Evolutionary conservation across 2,113 vertebrate species (phyloP), one percentile per base, ranked within the genome.

Genomic region (Corythornis cristatus): DNA sequence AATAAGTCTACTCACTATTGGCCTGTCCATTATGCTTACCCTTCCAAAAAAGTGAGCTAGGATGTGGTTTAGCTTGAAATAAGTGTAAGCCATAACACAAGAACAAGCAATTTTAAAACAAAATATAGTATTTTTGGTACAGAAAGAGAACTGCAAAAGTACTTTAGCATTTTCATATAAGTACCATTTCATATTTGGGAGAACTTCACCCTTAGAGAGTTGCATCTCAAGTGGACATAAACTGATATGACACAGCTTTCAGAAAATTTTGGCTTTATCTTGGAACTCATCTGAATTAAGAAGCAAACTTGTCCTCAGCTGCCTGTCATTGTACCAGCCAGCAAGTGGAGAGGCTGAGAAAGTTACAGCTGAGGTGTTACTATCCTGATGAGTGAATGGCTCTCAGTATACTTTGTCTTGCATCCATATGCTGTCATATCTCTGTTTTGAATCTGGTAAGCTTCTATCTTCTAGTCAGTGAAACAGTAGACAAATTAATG

Each of bases 401-500:
- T 45, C 78, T 83, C 85, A 85, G 58, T 23, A 35, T 67, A 64
- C 40, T n/a, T 48, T 50, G 33, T 42, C 66, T 90, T 90, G 84
- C 53, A 86, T 42, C 43, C 62, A 19, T n/a, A 14, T 4, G 22
- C 58, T 77, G 58, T 54, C 64, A 62, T 42, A 73, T 20, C 42
- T 72, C 62, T 84, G 57, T 33, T 67, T 76, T 58, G 62, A 86
- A 79, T 72, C 26, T 84, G 80, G 28, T 46, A 37, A 90, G 54
- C 17, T 75, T 65, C 67, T 19, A 40, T 22, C 40, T 92, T 37
- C 51, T 33, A 82, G 58, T 43, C 45, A 76, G 48, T 35, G 68
- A 90, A 94, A 93, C 53, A 75, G 58, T 29, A 66, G 81, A 61
- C 37, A 84, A 92, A 93, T 93, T 93, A 90, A 93, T 84, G 42